Evolutionary conservation across 53 echinoderm and acorn worm genomes (phyloP).

Genomic region (Luidia sarsii): DNA sequence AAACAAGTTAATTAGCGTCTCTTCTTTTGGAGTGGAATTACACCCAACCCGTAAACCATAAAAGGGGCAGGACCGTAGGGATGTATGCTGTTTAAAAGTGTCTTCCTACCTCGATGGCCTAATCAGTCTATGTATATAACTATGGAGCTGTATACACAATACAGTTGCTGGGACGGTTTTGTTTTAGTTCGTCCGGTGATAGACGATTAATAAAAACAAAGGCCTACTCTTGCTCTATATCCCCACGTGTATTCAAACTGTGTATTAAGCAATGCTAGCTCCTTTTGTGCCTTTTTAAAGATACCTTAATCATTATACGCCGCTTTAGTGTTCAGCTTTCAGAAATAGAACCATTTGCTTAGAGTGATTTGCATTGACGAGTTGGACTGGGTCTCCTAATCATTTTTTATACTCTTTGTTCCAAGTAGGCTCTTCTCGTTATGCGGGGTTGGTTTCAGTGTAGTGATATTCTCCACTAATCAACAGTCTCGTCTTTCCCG

Average conservation of each 20-base stretch:
- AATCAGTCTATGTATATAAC: constrained; percentile 52
- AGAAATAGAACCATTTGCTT: constrained; percentile 30
- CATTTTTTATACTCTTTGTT: constrained; percentile 19
- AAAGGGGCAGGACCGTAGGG: constrained; percentile 28
- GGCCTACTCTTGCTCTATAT: constrained; percentile 39
- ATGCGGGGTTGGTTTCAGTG: too few relatives aligned
- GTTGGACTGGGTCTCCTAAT: constrained; percentile 33
- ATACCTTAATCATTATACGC: constrained; percentile 22
- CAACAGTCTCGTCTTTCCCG: too few relatives aligned
- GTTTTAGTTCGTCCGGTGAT: neutral
- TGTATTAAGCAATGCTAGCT: constrained; percentile 35
- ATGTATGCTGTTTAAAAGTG: too few relatives aligned
- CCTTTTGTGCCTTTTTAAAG: constrained; percentile 4
- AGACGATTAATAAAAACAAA: constrained; percentile 46
- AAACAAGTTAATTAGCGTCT: constrained; percentile 34
- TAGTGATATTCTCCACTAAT: too few relatives aligned
- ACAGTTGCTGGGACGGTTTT: constrained; percentile 27
- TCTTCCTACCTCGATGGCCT: constrained; percentile 19
- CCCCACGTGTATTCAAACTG: constrained; percentile 23
- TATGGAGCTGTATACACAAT: constrained; percentile 25
- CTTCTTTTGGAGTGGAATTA: neutral
- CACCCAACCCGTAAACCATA: neutral
- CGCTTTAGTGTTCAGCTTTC: constrained; percentile 30
- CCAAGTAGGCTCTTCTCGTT: constrained; percentile 17
- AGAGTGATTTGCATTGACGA: constrained; percentile 38